Evolutionary conservation across 2,113 vertebrate species (phyloP), one percentile per base, ranked within the genome.

Genomic region (Empidonax traillii): DNA sequence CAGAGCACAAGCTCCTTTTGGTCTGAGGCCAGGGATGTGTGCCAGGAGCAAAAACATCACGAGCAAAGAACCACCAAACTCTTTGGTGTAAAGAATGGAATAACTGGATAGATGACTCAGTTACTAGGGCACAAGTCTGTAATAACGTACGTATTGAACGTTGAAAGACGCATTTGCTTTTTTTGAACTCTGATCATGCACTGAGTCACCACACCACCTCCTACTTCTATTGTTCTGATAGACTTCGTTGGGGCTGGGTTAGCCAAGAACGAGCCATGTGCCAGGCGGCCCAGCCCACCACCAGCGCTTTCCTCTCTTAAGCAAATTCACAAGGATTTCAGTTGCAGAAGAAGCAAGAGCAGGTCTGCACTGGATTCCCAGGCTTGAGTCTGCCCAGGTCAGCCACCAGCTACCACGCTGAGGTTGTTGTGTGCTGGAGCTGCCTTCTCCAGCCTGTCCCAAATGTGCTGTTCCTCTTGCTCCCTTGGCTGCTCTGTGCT

Each of bases 21-120:
- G 93, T 83, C 62, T 53, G 74, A 51, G 76, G 94, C 96, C 97
- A 97, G 81, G 93, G 88, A 71, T 1, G 5, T 4, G n/a, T 53
- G 95, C 95, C 96, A 97, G 94, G 44, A 93, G 88, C 86, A 96
- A 92, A 96, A 94, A 69, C 95, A 95, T 91, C 90, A 68, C 85
- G 91, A 75, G 82, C 74, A 53, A 75, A 71, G 83, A 86, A 87
- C 17, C 25, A 90, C 80, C 80, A 35, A 85, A 89, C 59, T 91
- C 91, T 25, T n/a, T 30, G 94, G 86, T 5, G 75, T 67, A 90
- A 95, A 65, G 87, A 46, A 92, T 31, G 76, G 90, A 93, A 56
- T 79, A 94, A 79, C 77, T 91, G 85, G 82, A 15, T 21, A 69
- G 44, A 85, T 95, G 93, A 94, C 63, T 95, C 92, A 85, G 69